Evolutionary conservation across 2,888 invertebrate genomes (phyloP).

Genomic region (Eilema caniola): DNA sequence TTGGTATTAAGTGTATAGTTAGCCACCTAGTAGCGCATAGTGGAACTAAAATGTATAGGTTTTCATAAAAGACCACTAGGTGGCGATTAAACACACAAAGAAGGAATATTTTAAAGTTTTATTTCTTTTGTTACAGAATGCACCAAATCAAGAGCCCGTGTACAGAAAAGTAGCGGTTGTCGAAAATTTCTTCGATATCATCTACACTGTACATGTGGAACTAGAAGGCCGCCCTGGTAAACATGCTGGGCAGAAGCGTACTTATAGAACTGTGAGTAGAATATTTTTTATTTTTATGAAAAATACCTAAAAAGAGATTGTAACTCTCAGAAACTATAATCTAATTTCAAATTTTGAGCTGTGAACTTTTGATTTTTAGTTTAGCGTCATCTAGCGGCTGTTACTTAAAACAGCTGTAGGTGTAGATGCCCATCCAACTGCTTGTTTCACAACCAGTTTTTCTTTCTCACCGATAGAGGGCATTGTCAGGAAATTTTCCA

Average conservation of each 20-base stretch:
- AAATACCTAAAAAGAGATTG: not conserved
- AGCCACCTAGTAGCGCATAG: slow-evolving; percentile 55
- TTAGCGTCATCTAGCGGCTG: slow-evolving; percentile 45
- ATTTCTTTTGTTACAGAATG: slow-evolving; percentile 88
- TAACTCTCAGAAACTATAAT: not conserved
- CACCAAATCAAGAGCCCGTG: slow-evolving; percentile 90
- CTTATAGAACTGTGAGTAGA: slow-evolving; percentile 95
- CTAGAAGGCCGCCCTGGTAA: slow-evolving; percentile 96
- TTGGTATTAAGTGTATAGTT: too few species aligned
- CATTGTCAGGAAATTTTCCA: slow-evolving; percentile 10
- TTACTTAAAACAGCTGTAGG: not conserved
- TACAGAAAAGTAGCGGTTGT: slow-evolving; percentile 98
- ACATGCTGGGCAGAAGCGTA: slow-evolving; percentile 98
- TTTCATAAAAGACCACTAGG: slow-evolving; percentile 35
- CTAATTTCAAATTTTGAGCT: not conserved
- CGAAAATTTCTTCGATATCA: slow-evolving; percentile 99
- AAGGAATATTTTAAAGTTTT: not conserved
- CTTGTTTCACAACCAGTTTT: not conserved
- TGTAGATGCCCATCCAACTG: not conserved
- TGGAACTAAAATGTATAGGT: slow-evolving; percentile 18
- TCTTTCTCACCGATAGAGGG: slow-evolving; percentile 19
- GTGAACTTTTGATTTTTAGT: not conserved
- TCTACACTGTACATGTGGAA: slow-evolving; percentile 98
- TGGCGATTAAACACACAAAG: slow-evolving; percentile 45
- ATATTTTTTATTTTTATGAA: not conserved